Evolutionary conservation across 1,140 invertebrate genomes (phyloP).

Genomic region (Paraescarpia echinospica): DNA sequence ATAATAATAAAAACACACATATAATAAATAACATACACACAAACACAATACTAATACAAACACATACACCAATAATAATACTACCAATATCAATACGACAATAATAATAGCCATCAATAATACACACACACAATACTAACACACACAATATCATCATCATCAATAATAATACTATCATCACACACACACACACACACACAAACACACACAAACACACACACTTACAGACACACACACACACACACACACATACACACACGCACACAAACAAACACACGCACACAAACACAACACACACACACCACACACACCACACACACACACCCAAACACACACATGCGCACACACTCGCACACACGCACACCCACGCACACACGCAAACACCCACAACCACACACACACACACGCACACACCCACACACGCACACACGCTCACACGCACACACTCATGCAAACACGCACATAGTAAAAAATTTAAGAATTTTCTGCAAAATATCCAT

Average conservation of each 20-base stretch:
- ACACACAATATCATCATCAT: too few relatives aligned
- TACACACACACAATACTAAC: too few relatives aligned
- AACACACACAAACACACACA: constrained; percentile 23
- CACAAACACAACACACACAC: constrained; percentile 27
- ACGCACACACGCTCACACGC: too few relatives aligned
- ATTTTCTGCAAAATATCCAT: not conserved
- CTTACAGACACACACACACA: constrained; percentile 13
- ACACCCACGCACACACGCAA: not conserved
- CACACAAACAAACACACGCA: constrained; percentile 10
- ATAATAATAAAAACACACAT: too few relatives aligned
- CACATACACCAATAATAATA: too few relatives aligned
- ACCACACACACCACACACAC: constrained; percentile 31
- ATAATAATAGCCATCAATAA: too few relatives aligned
- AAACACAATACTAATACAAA: too few relatives aligned
- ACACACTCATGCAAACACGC: too few relatives aligned
- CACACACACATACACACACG: constrained; percentile 28
- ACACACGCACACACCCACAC: too few relatives aligned
- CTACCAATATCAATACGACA: too few relatives aligned
- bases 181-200: constrained; percentile 26
- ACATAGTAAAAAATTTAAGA: not conserved
- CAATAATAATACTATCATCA: not conserved
- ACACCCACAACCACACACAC: too few relatives aligned
- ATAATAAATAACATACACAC: too few relatives aligned
- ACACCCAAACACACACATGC: constrained; percentile 31
- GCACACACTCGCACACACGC: not conserved